A percentile compares a stretch with the other conserved stretches of the same genome.
phyloP scores from a whole-genome alignment of 2,888 invertebrate species.

The Sesia apiformis region DNA sequence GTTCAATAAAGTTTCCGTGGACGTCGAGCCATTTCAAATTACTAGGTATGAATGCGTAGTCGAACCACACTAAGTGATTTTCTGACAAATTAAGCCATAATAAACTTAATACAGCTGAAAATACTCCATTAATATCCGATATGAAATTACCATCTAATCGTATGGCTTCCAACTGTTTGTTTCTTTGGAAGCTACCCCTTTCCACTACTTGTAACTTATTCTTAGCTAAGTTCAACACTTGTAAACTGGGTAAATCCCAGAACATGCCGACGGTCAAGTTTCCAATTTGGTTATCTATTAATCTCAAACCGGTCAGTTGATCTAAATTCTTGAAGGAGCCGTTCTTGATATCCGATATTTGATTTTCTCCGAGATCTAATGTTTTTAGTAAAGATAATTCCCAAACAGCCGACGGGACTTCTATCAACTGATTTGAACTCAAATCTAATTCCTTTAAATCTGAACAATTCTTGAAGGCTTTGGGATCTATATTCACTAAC shows the following conservation, averaged over 20 bases:
- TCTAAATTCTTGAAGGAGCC: conserved; percentile 89
- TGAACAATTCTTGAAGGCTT: conserved; percentile 91
- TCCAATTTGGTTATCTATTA: conserved; percentile 92
- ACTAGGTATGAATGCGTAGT: conserved; percentile 91
- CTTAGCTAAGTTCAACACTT: conserved; percentile 90
- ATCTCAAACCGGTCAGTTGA: conserved; percentile 88
- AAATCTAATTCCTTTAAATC: conserved; percentile 91
- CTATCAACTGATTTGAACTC: conserved; percentile 87
- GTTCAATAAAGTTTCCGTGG: conserved; percentile 91
- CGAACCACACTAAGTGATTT: conserved; percentile 94
- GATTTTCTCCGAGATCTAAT: conserved; percentile 93
- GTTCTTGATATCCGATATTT: conserved; percentile 87
- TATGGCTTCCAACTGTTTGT: conserved; percentile 88
- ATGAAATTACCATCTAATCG: conserved; percentile 91
- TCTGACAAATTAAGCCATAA: conserved; percentile 92
- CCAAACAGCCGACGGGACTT: conserved; percentile 87
- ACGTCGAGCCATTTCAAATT: conserved; percentile 93
- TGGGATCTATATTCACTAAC: conserved; percentile 82
- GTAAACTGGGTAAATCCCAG: conserved; percentile 86
- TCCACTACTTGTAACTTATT: conserved; percentile 91
- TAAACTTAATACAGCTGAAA: conserved; percentile 86
- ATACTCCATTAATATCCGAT: conserved; percentile 91
- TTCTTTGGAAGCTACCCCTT: conserved; percentile 87
- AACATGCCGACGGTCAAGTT: conserved; percentile 90
- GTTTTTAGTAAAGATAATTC: conserved; percentile 89